Conservation (phyloP, 2,113 vertebrate species). For the Colaptes auratus region DNA sequence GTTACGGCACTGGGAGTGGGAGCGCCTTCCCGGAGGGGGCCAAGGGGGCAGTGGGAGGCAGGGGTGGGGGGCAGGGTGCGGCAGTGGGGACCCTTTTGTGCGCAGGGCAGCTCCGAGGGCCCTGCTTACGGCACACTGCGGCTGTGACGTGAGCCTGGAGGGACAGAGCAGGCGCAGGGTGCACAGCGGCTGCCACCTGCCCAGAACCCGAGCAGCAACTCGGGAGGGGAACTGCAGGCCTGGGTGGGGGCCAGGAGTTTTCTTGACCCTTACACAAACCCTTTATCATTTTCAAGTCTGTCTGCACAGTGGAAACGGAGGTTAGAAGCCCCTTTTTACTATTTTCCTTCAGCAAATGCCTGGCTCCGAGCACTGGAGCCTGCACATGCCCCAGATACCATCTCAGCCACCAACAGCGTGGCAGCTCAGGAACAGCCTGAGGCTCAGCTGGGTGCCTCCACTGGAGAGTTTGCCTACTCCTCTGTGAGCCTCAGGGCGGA, state of each 20-base stretch:
- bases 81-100: not conserved
- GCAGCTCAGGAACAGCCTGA: not conserved
- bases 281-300: not conserved
- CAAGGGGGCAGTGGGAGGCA: accelerated
- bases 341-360: not conserved
- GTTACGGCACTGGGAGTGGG: accelerated
- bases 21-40: not conserved
- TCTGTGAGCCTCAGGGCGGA: not conserved
- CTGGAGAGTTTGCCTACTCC: no score
- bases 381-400: not conserved
- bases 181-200: not conserved
- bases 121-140: not conserved
- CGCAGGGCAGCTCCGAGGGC: not conserved
- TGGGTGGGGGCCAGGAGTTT: not conserved
- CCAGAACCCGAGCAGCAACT: not conserved
- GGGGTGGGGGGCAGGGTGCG: not conserved
- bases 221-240: not conserved
- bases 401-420: not conserved
- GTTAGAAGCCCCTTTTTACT: not conserved
- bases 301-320: accelerated
- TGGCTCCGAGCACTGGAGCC: accelerated
- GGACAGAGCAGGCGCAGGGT: not conserved
- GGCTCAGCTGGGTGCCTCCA: no score
- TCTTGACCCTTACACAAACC: not conserved
- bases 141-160: not conserved